Evolutionary conservation across 2,113 vertebrate genomes (phyloP), one percentile per base, ranked within the genome.

Genomic region (Leptobrachium ailaonicum): DNA sequence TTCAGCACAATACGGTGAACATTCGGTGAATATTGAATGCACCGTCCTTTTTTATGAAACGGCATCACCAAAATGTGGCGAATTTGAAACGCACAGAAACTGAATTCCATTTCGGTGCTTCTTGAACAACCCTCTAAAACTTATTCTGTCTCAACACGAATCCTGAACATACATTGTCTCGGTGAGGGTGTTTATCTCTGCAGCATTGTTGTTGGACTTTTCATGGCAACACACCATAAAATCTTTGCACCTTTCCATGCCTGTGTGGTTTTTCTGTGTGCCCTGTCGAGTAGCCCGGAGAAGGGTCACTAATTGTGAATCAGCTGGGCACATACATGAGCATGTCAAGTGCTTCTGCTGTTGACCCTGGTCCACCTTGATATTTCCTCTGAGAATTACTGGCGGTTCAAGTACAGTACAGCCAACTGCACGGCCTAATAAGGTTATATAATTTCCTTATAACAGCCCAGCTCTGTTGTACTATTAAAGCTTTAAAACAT

Each of bases 361-460:
- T 84, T 83, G 84, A 85, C 87, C 84, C 64, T 81, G 85, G 83
- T 82, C 80, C 82, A 84, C 72, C 86, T 89, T 84, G 83, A 83
- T 85, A 83, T 88, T 89, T 89, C 85, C 87, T 81, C 2, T 86
- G 83, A 79, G 75, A 75, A 80, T 41, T 73, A 80, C 79, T 86
- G 88, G 87, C 87, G 87, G 85, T 88, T 89, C 87, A 87, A 88
- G 87, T 89, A 84, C 86, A 88, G 85, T 86, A 85, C 86, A 87
- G 89, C 86, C 88, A 88, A 88, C 86, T 88, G 87, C 84, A 82
- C 87, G 88, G 87, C 94, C 94, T 94, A 95, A 95, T 95, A 95
- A 94, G 95, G 93, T 95, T 95, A 93, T 91, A 93, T 92, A 91
- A 90, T 94, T 96, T 94, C 95, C 93, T 95, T 95, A 92, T 93